A percentile compares a stretch with the other conserved stretches of the same genome.
These are phyloP conservation scores for Porites divaricata DNA, from an alignment of 92 coral and sea anemone genomes.

Conservation along the genomic window DNA sequence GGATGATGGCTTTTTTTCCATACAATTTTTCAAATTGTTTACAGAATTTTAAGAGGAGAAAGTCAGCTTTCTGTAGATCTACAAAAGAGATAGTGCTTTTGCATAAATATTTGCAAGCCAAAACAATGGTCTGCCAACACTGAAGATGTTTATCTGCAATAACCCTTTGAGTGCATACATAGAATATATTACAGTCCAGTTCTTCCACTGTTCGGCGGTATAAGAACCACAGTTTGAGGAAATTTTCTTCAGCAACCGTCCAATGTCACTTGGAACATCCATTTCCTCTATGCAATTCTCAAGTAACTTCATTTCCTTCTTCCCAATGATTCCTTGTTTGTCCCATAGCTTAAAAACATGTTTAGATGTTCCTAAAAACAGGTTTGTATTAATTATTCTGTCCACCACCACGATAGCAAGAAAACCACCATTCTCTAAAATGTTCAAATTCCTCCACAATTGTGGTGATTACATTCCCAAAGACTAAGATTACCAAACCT, in stretches of 20 bases:
- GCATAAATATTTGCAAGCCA: conserved; percentile 63
- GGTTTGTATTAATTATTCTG: not conserved
- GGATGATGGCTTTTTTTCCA: conserved; percentile 57
- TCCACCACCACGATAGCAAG: too few species aligned
- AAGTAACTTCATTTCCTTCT: conserved; percentile 41
- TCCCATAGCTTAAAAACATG: conserved; percentile 58
- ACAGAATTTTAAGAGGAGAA: conserved; percentile 57
- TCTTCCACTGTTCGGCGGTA: conserved; percentile 72
- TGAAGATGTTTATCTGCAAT: conserved; percentile 50
- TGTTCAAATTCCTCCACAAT: too few species aligned
- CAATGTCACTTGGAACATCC: conserved; percentile 67
- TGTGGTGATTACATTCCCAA: too few species aligned
- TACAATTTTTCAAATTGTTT: conserved; percentile 52
- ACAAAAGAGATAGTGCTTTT: conserved; percentile 12
- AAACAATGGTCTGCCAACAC: conserved; percentile 65
- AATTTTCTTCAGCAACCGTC: conserved; percentile 60
- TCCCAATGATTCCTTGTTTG: conserved; percentile 34
- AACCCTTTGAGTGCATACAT: conserved; percentile 55
- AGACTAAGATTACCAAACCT: too few species aligned
- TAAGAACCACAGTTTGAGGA: conserved; percentile 57
- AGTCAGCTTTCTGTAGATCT: conserved; percentile 53
- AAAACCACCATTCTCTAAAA: too few species aligned
- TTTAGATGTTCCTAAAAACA: conserved; percentile 66
- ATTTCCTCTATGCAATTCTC: conserved; percentile 37
- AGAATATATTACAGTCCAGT: conserved; percentile 76